Evolutionary conservation across 2,888 invertebrate genomes (phyloP).

Genomic region (Sinohyriopsis cumingii): DNA sequence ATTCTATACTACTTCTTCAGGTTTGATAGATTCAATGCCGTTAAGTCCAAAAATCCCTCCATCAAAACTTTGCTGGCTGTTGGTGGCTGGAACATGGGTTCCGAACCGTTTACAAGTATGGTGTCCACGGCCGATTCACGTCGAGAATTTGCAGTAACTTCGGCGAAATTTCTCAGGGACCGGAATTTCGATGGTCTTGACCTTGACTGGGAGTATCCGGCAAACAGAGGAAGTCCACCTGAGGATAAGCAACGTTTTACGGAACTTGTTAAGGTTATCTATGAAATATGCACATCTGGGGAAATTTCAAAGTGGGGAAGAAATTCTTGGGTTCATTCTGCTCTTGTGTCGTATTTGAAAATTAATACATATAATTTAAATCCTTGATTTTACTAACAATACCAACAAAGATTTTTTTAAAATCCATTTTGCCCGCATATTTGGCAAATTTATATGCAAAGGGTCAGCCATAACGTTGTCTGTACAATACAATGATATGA

Average conservation of each 20-base stretch:
- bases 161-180: constrained; percentile 43
- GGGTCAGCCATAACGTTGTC: too few relatives aligned
- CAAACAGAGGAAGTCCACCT: constrained; percentile 62
- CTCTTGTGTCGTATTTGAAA: too few relatives aligned
- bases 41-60: constrained; percentile 78
- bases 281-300: neutral
- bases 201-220: constrained; percentile 94
- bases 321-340: too few relatives aligned
- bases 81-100: constrained; percentile 97
- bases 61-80: constrained; percentile 87
- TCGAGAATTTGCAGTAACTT: constrained; percentile 49
- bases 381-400: too few relatives aligned
- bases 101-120: constrained; percentile 74
- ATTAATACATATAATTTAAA: too few relatives aligned
- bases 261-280: constrained; percentile 44
- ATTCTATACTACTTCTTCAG: constrained; percentile 24
- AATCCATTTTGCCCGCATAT: too few relatives aligned
- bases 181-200: constrained; percentile 88
- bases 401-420: too few relatives aligned
- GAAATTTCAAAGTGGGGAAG: neutral
- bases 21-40: constrained; percentile 85
- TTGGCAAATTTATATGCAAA: too few relatives aligned
- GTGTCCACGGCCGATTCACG: constrained; percentile 46
- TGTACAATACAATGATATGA: too few relatives aligned
- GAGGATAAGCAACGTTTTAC: constrained; percentile 61